These are phyloP conservation scores for Tetramorium parvispinum DNA, from an alignment of 1,140 invertebrate species.

Conservation along the genomic window DNA sequence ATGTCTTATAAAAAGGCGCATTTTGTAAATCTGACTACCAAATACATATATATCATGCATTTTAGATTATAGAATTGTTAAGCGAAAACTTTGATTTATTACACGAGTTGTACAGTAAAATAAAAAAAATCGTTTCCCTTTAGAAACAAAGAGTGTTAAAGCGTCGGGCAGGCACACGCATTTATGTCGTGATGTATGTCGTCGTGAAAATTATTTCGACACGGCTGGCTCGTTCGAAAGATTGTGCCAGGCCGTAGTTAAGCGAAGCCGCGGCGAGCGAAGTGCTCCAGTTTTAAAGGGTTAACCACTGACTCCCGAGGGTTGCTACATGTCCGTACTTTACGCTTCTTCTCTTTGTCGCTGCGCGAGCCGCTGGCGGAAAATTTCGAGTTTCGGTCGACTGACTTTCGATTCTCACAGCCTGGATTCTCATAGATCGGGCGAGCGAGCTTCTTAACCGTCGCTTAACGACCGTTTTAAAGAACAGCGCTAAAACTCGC, in stretches of 20 bases:
- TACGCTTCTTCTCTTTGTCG: conserved; percentile 5
- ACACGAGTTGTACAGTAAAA: neutral
- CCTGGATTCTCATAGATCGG: conserved; percentile 45
- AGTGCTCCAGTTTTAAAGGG: conserved; percentile 54
- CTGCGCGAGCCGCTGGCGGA: neutral
- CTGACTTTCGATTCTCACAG: conserved; percentile 46
- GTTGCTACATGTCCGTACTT: neutral
- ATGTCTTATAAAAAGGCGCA: no score
- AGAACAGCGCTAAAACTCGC: conserved; percentile 19
- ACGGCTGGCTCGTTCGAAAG: conserved; percentile 39
- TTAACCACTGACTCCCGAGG: conserved; percentile 31
- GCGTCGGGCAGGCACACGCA: neutral
- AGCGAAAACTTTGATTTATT: neutral
- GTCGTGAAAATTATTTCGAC: conserved; percentile 37
- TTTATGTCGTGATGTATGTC: conserved; percentile 45
- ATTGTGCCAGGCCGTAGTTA: conserved; percentile 32
- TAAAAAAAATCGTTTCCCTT: neutral
- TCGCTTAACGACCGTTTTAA: conserved; percentile 8
- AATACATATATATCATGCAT: no score
- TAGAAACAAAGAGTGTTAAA: neutral
- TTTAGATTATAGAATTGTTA: neutral
- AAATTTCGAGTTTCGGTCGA: conserved; percentile 58
- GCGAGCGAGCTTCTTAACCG: conserved; percentile 28
- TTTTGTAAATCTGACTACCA: no score
- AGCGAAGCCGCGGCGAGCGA: neutral